Percentiles rank a stretch among this genome's conserved stretches.
These are phyloP conservation scores for Spicauda simplicius DNA, from an alignment of 2,888 invertebrate species.

Conservation along the genomic window DNA sequence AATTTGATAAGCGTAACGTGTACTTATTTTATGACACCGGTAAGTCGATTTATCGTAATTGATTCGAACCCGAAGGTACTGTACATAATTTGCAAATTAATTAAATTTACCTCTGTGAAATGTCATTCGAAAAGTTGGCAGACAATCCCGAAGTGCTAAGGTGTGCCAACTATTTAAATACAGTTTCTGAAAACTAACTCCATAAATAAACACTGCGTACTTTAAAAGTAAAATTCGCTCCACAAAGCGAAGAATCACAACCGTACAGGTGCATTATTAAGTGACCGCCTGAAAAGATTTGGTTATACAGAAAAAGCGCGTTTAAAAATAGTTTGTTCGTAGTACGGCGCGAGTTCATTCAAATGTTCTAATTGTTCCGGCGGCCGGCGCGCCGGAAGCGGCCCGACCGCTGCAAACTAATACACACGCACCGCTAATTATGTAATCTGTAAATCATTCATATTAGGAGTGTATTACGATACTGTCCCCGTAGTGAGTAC, in stretches of 20 bases:
- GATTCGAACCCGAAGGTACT: slow-evolving; percentile 23
- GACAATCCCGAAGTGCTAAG: slow-evolving; percentile 32
- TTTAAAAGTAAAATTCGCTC: slow-evolving; percentile 25
- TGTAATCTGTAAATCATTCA: slow-evolving; percentile 21
- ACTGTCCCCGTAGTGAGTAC: neutral
- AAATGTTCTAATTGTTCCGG: slow-evolving; percentile 35
- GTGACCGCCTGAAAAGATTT: slow-evolving; percentile 18
- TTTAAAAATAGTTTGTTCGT: slow-evolving; percentile 32
- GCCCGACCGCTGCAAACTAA: slow-evolving; percentile 38
- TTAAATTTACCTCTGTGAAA: slow-evolving; percentile 37
- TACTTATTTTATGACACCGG: slow-evolving; percentile 40
- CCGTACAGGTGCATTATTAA: slow-evolving; percentile 6
- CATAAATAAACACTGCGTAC: slow-evolving; percentile 27
- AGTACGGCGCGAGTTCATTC: slow-evolving; percentile 35
- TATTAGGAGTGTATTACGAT: slow-evolving; percentile 8
- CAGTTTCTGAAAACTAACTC: slow-evolving; percentile 31
- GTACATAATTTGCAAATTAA: slow-evolving; percentile 31
- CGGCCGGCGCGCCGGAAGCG: slow-evolving; percentile 37
- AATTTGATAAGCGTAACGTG: slow-evolving; percentile 43
- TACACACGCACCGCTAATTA: slow-evolving; percentile 27
- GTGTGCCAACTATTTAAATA: slow-evolving; percentile 39
- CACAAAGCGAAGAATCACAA: neutral
- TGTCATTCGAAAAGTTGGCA: slow-evolving; percentile 41
- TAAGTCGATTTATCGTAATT: slow-evolving; percentile 41
- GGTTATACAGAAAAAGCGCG: slow-evolving; percentile 28